Base-by-base conservation (phyloP, 92 coral and sea anemone species). In the Zoanthus sansibaricus region DNA sequence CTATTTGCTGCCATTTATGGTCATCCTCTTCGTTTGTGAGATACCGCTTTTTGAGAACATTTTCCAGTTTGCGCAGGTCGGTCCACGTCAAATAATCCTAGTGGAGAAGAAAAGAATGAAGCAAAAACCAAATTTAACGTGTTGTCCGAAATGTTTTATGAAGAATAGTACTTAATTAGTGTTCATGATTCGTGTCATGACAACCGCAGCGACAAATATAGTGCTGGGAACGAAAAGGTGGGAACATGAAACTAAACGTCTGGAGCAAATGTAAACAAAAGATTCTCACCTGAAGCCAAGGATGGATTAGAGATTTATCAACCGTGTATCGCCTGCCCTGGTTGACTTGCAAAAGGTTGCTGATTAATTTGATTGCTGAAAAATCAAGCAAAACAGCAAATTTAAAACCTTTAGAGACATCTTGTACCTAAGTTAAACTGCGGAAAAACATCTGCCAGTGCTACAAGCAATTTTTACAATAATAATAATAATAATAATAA, bases 221-320 rank as follows among this genome's bases (percentile, higher is more conserved):
- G 68, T 18, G 68, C 68, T 9, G 17, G 18, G 21, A 61, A 61
- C 25, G 25, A 25, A 15, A 14, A 9, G 5, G 6, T 15, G 15
- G 3, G 15, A 61, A 61, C 17, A 18, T 14, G 10, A 62, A 62
- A 62, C 18, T 20, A 37, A 37, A 37, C 42, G 4, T 37, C 14
- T 30, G 16, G 7, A 10, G 6, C 17, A 6, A 67, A 5, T 20
- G 3, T 62, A 62, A 62, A 62, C 32, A 9, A 62, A 17, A 62
- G 30, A 14, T 16, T n/a, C 90, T 89, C 48, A 96, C 99, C 98
- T 97, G 99, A 13, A 97, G 93, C 99, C 99, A 97, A 6, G 93
- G 94, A 74, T 97, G 99, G 78, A 94, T 92, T n/a, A 97, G 92
- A 15, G 98, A 97, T 83, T 93, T 97, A 78, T 97, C 97, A 71